phyloP scores from a whole-genome alignment of 2,113 vertebrate species.

The Emydura subglobosa region DNA sequence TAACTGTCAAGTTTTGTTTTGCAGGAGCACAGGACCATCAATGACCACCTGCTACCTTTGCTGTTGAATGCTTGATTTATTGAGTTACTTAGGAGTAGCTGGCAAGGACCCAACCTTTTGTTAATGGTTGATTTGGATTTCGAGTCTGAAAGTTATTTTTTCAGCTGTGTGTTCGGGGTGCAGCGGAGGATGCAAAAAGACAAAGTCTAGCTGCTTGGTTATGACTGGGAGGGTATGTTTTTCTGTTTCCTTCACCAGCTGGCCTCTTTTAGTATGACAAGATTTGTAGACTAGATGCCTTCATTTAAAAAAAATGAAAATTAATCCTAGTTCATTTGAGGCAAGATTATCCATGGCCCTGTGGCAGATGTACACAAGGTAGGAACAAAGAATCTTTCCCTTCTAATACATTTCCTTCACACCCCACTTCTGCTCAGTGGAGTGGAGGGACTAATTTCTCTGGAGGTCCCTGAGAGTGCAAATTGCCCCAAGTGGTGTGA shows the following conservation, averaged over 20 bases:
- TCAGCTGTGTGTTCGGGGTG: background rate
- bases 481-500: background rate
- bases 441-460: background rate
- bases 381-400: background rate
- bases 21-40: background rate
- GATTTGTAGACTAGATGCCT: background rate
- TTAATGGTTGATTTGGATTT: background rate
- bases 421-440: background rate
- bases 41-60: background rate
- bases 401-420: fast-evolving
- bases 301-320: background rate
- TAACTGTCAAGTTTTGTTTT: background rate
- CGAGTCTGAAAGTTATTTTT: background rate
- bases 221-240: background rate
- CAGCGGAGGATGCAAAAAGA: background rate
- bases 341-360: background rate
- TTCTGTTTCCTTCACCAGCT: background rate
- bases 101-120: background rate
- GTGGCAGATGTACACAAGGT: background rate
- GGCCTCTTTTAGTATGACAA: background rate
- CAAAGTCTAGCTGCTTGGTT: background rate
- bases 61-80: background rate
- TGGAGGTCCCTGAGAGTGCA: background rate
- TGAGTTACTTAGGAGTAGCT: background rate
- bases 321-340: background rate